Evolutionary conservation across 2,888 invertebrate genomes (phyloP).

Genomic region (Chrysodeixis includens): DNA sequence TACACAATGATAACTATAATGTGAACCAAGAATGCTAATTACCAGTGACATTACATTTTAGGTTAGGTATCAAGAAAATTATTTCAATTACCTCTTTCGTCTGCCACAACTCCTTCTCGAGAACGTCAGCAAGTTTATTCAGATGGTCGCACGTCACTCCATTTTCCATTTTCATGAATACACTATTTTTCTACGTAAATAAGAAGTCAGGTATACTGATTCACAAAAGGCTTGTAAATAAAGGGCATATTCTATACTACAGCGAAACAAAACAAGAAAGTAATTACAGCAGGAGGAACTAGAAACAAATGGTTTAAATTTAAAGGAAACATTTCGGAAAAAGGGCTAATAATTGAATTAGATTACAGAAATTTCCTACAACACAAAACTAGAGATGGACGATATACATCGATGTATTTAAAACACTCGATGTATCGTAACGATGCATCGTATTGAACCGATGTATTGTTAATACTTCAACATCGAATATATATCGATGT

Average conservation of each 20-base stretch:
- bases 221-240: slow-evolving; percentile 78
- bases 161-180: slow-evolving; percentile 81
- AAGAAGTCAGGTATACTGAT: slow-evolving; percentile 71
- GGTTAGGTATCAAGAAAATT: slow-evolving; percentile 73
- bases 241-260: slow-evolving; percentile 75
- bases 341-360: slow-evolving; percentile 81
- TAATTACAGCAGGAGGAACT: slow-evolving; percentile 59
- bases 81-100: slow-evolving; percentile 79
- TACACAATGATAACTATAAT: slow-evolving; percentile 77
- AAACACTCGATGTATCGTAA: too few species aligned
- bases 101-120: slow-evolving; percentile 83
- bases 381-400: too few species aligned
- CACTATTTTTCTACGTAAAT: slow-evolving; percentile 71
- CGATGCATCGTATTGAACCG: too few species aligned
- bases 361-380: slow-evolving; percentile 85
- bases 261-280: slow-evolving; percentile 58
- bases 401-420: too few species aligned
- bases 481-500: too few species aligned
- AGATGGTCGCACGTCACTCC: slow-evolving; percentile 86
- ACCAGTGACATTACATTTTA: slow-evolving; percentile 76
- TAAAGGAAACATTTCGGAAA: slow-evolving; percentile 76
- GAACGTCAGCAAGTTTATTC: slow-evolving; percentile 79
- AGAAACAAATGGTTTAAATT: slow-evolving; percentile 61
- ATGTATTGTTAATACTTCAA: too few species aligned
- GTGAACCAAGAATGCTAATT: slow-evolving; percentile 76